Evolutionary conservation across 2,797 vertebrate species (phyloP).

Genomic region (Phoeniculus purpureus): DNA sequence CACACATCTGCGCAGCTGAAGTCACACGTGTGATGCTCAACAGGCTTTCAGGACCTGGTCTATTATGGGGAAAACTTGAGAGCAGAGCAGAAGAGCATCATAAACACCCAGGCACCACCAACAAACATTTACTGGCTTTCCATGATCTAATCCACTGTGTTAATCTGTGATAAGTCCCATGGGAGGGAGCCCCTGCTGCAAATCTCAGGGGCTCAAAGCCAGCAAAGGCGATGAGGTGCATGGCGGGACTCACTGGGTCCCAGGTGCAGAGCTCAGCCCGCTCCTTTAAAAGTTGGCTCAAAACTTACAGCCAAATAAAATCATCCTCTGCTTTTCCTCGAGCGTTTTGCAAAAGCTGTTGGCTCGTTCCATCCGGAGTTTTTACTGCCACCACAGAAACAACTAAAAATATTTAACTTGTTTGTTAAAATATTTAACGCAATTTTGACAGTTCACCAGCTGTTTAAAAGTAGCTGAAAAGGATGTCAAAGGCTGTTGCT

Average conservation of each 20-base stretch:
- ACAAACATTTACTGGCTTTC: constrained; percentile 58
- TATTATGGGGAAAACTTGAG: neutral
- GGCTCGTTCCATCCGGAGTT: constrained; percentile 13
- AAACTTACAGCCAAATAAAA: neutral
- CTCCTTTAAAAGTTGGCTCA: neutral
- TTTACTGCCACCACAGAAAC: constrained; percentile 45
- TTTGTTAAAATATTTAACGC: constrained; percentile 71
- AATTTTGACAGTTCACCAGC: constrained; percentile 73
- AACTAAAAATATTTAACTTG: constrained; percentile 69
- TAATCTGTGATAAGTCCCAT: neutral
- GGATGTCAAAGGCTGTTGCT: constrained; percentile 33
- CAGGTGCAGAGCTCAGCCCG: neutral
- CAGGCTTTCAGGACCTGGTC: neutral
- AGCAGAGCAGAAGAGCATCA: neutral
- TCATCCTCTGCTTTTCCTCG: neutral
- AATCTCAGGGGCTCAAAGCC: rapidly evolving
- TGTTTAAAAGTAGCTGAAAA: constrained; percentile 75
- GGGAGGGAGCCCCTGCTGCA: neutral
- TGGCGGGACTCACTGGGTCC: rapidly evolving
- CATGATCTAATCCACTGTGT: constrained; percentile 25
- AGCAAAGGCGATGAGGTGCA: rapidly evolving
- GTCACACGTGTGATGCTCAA: rapidly evolving
- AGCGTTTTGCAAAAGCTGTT: neutral
- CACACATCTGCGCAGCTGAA: neutral
- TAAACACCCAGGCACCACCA: constrained; percentile 35